A percentile compares a stretch with the other conserved stretches of the same genome.
phyloP scores from a whole-genome alignment of 37 sponge, comb jelly and placozoan species.

The Ephydatia muelleri region DNA sequence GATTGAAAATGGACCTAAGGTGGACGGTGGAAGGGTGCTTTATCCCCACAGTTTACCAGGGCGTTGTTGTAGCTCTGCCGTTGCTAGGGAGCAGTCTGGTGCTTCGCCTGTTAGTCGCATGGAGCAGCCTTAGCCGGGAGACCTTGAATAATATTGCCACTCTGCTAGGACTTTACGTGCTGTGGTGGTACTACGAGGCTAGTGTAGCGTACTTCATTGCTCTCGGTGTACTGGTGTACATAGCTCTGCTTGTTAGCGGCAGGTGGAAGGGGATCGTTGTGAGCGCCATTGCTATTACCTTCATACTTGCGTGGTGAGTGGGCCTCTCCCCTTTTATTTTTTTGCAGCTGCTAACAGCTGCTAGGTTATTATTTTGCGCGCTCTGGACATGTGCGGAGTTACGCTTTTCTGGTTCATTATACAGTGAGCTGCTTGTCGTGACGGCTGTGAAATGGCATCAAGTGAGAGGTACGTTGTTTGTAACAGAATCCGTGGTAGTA shows the following conservation, averaged over 20 bases:
- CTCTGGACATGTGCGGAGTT: neutral
- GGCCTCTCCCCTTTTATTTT: neutral
- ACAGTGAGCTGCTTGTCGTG: conserved; percentile 59
- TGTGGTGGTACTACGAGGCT: conserved; percentile 53
- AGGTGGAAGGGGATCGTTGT: conserved; percentile 27
- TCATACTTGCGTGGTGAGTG: conserved; percentile 46
- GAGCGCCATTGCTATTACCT: conserved; percentile 27
- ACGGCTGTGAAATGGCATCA: conserved; percentile 63
- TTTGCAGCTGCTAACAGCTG: neutral
- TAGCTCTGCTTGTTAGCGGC: conserved; percentile 5
- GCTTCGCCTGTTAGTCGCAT: conserved; percentile 33
- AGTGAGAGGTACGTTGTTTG: conserved; percentile 57
- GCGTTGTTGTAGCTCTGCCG: conserved; percentile 2
- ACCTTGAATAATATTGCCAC: conserved; percentile 22
- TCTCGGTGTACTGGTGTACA: conserved; percentile 47
- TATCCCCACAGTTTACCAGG: conserved; percentile 31
- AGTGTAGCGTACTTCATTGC: conserved; percentile 56
- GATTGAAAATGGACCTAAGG: conserved; percentile 5
- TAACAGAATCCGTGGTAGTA: no score
- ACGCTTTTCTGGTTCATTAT: neutral
- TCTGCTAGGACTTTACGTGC: conserved; percentile 31
- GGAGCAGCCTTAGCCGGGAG: neutral
- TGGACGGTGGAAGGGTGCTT: conserved; percentile 34
- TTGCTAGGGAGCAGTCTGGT: conserved; percentile 12
- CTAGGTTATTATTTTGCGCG: neutral